Evolutionary conservation across 2,888 invertebrate genomes (phyloP), one percentile per base, ranked within the genome.

Genomic region (Hirtodrosophila trivittata): DNA sequence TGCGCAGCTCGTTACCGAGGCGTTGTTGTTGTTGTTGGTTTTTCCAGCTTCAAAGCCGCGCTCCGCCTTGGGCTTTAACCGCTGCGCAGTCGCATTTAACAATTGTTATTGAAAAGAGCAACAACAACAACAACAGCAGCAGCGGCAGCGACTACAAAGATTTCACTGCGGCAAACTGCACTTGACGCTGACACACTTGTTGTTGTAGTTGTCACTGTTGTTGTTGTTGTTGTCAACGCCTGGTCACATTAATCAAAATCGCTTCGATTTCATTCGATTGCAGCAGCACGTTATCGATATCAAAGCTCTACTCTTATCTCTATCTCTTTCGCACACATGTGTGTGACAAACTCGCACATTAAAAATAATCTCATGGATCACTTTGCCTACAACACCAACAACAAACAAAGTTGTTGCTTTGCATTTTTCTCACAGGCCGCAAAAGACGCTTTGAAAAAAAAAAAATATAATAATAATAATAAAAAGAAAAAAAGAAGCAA

Each of bases 391-490:
- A 16, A n/a, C 28, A 28, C 28, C 32, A 57, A 62, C 21, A 45
- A 35, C 57, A 57, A 33, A 43, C 38, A 16, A 42, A 46, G 47
- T 51, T 47, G 51, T 46, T 57, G 52, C 51, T 57, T 83, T 70
- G 62, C 62, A 78, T 74, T 78, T 81, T 81, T 81, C 86, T 80
- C 81, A 81, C 86, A 86, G 73, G 43, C 28, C 56, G 58, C 80
- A 74, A 63, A 39, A 60, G 30, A 37, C 50, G 43, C 13, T 41
- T 32, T 26, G 18, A 18, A 30, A 52, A 42, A 35, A 52, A 42
- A 35, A 16, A 39, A n/a, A 56, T 21, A 21, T 21, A 21, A 21
- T 21, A 21, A 21, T 21, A 21, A 5, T 26, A 32, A 55, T 18
- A 37, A 2, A 18, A 37, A 37, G 47, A 41, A 41, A 32, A 39